Percentiles rank a stretch among this genome's conserved stretches.
These are phyloP conservation scores for Andrena minutula DNA, from an alignment of 2,888 invertebrate species.

Conservation along the genomic window DNA sequence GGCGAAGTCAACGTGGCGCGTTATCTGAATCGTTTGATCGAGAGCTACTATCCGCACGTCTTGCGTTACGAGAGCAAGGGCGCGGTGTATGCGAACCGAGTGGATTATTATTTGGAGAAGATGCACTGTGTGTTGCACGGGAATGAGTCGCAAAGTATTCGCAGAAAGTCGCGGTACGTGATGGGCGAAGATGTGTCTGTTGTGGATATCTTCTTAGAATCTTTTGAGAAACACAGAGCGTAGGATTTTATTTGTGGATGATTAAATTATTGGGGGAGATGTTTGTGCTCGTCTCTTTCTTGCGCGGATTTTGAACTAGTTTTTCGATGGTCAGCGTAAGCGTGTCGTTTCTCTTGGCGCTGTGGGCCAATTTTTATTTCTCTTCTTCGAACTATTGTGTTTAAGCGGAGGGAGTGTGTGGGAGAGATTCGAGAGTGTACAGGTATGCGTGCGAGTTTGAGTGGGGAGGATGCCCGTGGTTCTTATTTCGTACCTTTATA, in stretches of 20 bases:
- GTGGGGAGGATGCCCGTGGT: neutral
- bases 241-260: neutral
- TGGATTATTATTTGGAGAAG: constrained; percentile 78
- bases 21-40: constrained; percentile 81
- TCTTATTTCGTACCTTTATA: constrained; percentile 1
- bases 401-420: neutral
- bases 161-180: constrained; percentile 68
- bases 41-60: constrained; percentile 70
- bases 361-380: neutral
- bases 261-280: neutral
- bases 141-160: constrained; percentile 42
- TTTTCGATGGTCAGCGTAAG: neutral
- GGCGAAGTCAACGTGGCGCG: constrained; percentile 83
- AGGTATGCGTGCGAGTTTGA: neutral
- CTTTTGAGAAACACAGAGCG: constrained; percentile 4
- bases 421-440: neutral
- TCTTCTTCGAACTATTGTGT: neutral
- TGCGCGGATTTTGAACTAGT: neutral
- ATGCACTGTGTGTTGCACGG: constrained; percentile 72
- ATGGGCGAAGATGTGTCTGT: constrained; percentile 77
- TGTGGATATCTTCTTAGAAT: constrained; percentile 76
- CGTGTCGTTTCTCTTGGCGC: neutral
- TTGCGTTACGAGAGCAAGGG: constrained; percentile 80
- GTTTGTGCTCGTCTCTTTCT: neutral
- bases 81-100: constrained; percentile 75